Conservation (phyloP, 2,113 vertebrate species). For the Myxocyprinus asiaticus region DNA sequence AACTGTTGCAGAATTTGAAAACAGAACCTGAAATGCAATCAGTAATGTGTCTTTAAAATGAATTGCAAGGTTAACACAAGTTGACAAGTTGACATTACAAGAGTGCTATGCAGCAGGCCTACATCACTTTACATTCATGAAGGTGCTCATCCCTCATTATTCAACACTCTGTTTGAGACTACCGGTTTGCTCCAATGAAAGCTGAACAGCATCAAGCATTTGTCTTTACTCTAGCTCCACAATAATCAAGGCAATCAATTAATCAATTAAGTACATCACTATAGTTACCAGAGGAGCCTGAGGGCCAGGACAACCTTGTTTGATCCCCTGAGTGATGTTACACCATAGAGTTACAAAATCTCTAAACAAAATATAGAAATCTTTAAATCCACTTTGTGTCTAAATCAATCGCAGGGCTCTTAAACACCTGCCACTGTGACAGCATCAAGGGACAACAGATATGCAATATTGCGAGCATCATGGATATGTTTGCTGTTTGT, state of each 20-base stretch:
- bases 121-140: slow-evolving; percentile 33
- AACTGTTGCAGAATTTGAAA: neutral
- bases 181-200: neutral
- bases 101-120: slow-evolving; percentile 14
- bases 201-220: slow-evolving; percentile 13
- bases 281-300: slow-evolving; percentile 1
- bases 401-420: slow-evolving; percentile 4
- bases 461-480: too few relatives aligned
- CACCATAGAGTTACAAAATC: neutral
- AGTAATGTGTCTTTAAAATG: slow-evolving; percentile 32
- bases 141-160: neutral
- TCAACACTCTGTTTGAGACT: neutral
- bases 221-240: slow-evolving; percentile 31
- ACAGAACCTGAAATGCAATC: slow-evolving; percentile 12
- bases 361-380: slow-evolving; percentile 12
- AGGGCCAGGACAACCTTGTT: slow-evolving; percentile 20
- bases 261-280: slow-evolving; percentile 35
- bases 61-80: slow-evolving; percentile 29
- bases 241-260: slow-evolving; percentile 36
- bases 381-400: neutral
- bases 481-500: too few relatives aligned
- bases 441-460: neutral
- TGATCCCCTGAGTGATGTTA: slow-evolving; percentile 1
- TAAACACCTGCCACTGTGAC: slow-evolving; percentile 13
- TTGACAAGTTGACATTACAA: slow-evolving; percentile 7